Evolutionary conservation across 2,113 vertebrate species (phyloP), one percentile per base, ranked within the genome.

Genomic region (Euleptes europaea): DNA sequence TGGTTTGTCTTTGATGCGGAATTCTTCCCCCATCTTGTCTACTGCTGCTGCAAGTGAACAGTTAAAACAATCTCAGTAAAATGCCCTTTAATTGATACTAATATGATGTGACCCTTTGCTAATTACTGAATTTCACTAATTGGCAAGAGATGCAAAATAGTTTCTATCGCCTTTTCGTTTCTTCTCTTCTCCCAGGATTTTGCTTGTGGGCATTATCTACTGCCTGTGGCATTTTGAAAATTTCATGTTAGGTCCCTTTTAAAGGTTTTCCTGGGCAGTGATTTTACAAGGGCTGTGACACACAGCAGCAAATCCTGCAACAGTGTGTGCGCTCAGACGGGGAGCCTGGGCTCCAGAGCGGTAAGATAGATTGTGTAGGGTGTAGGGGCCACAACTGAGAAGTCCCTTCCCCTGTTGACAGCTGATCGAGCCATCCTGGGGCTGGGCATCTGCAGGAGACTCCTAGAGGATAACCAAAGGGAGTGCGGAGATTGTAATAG

Each of bases 51-150:
- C 33, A 38, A 67, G 72, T 5, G 60, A 84, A 67, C 9, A 44
- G 72, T 84, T 84, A 51, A 49, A 76, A 31, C 73, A 51, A 67
- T 76, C 60, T 51, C 12, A 76, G 23, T 35, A 67, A 76, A 72
- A 84, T 67, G 33, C 73, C 31, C 44, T 67, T 84, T 77, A 84
- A 84, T 84, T 84, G 82, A 84, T 77, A 76, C 63, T 84, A 84
- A 84, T 67, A 73, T 67, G 82, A 84, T 77, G 82, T 54, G 82
- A 84, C 82, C 82, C 82, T 84, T 76, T 51, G 60, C 82, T 76
- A 76, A 84, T 84, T 66, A 76, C 82, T 67, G 72, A 65, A 66
- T 76, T 76, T 66, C 33, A 21, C 63, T 84, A 84, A 84, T 84
- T 84, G 82, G 72, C 60, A 51, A 84, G 73, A 47, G 72, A 65